phyloP scores from a whole-genome alignment of 2,797 vertebrate genomes.

The Loris lydekkerianus region DNA sequence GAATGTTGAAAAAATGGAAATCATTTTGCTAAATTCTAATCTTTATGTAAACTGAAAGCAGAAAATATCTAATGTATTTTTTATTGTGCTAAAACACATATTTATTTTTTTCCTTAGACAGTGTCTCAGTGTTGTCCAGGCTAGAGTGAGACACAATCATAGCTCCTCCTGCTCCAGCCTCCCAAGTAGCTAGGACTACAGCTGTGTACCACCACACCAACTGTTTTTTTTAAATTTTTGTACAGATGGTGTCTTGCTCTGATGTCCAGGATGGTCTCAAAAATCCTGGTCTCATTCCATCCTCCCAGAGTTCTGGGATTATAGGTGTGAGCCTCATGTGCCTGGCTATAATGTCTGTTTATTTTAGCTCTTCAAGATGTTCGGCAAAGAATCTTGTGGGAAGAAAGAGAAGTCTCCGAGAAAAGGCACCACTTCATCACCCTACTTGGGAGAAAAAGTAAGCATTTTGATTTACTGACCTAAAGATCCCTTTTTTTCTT shows the following conservation, averaged over 20 bases:
- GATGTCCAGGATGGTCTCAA: no score
- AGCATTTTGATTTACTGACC: constrained; percentile 76
- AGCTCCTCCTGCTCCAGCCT: not conserved
- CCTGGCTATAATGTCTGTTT: not conserved
- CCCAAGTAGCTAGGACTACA: not conserved
- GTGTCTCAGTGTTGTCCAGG: not conserved
- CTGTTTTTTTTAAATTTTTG: not conserved
- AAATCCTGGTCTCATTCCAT: not conserved
- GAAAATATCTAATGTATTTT: constrained; percentile 50
- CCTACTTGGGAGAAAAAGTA: constrained; percentile 88
- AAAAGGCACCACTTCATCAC: constrained; percentile 83
- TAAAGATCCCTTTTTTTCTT: not conserved
- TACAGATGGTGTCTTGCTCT: not conserved
- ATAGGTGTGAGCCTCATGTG: not conserved
- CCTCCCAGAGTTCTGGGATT: not conserved
- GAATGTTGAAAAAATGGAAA: constrained; percentile 41
- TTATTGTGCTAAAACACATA: not conserved
- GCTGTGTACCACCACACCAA: not conserved
- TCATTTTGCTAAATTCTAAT: constrained; percentile 33
- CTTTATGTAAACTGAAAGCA: constrained; percentile 28
- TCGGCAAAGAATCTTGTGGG: constrained; percentile 87
- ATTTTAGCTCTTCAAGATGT: constrained; percentile 87
- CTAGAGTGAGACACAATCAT: not conserved
- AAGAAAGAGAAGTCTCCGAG: constrained; percentile 84
- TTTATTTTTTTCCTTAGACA: not conserved